Conservation (phyloP, 2,113 vertebrate genomes). For the Chelonoidis abingdonii region DNA sequence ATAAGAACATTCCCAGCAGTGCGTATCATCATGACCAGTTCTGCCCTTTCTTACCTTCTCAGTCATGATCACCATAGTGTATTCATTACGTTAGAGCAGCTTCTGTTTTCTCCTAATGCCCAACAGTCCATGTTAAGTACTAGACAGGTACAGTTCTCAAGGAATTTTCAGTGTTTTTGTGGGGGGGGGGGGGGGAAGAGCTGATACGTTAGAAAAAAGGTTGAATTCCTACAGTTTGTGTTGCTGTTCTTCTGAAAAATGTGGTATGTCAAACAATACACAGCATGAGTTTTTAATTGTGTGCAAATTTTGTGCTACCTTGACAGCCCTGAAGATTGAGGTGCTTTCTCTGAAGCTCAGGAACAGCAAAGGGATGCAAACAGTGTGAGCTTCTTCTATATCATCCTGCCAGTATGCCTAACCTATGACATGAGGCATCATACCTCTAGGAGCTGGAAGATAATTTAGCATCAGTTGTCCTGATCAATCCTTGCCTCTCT, state of each 20-base stretch:
- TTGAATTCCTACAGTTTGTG: background rate
- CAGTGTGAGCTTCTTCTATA: background rate
- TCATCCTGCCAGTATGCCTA: background rate
- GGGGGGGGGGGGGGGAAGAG: background rate
- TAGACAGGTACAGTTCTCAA: background rate
- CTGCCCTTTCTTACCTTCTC: background rate
- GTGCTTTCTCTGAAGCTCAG: background rate
- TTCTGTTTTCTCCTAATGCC: background rate
- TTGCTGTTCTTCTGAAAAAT: background rate
- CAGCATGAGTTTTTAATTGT: background rate
- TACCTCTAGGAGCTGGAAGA: background rate
- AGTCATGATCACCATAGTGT: background rate
- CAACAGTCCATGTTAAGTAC: background rate
- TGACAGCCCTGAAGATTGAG: background rate
- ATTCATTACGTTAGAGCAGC: background rate
- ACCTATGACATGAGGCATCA: background rate
- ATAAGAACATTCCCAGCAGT: background rate
- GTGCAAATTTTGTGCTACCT: background rate
- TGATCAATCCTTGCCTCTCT: background rate
- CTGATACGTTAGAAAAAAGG: background rate
- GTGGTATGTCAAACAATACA: accelerated
- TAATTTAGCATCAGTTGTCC: background rate
- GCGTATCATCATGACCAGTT: background rate
- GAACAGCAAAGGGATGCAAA: background rate
- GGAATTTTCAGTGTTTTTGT: background rate